Evolutionary conservation across 2,797 vertebrate species (phyloP).

Genomic region (Meriones psammophilus): DNA sequence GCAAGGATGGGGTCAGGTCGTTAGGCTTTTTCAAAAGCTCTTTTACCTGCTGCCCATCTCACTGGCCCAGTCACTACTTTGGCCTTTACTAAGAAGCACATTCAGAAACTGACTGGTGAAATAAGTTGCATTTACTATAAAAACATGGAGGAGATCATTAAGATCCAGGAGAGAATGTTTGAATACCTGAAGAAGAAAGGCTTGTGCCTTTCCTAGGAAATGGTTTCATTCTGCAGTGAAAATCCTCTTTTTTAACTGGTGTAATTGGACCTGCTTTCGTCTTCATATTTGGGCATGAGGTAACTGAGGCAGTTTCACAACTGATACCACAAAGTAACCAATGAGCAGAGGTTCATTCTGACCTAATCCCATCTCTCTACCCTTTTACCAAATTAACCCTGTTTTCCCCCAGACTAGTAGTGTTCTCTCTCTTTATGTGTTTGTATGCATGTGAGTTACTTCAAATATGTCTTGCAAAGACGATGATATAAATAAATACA

Average conservation of each 20-base stretch:
- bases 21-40: not conserved
- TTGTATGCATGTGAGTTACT: slow-evolving; percentile 51
- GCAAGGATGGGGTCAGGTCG: not conserved
- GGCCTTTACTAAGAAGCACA: not conserved
- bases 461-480: slow-evolving; percentile 70
- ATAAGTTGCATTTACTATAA: not conserved
- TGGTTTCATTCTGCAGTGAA: not conserved
- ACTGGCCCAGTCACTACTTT: not conserved
- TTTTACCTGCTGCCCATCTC: not conserved
- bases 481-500: slow-evolving; percentile 75
- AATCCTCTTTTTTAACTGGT: not conserved
- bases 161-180: slow-evolving; percentile 2
- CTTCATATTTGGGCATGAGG: not conserved
- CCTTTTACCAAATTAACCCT: slow-evolving; percentile 8
- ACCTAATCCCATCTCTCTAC: not conserved
- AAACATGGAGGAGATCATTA: not conserved
- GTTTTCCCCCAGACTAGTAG: not conserved
- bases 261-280: slow-evolving; percentile 27
- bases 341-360: not conserved
- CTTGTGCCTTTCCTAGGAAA: slow-evolving; percentile 38
- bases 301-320: slow-evolving; percentile 9
- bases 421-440: slow-evolving; percentile 53
- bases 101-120: not conserved
- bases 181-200: slow-evolving; percentile 38
- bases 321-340: not conserved